These are phyloP conservation scores for Amphiprion ocellaris DNA, from an alignment of 2,113 vertebrate genomes.

Conservation along the genomic window DNA sequence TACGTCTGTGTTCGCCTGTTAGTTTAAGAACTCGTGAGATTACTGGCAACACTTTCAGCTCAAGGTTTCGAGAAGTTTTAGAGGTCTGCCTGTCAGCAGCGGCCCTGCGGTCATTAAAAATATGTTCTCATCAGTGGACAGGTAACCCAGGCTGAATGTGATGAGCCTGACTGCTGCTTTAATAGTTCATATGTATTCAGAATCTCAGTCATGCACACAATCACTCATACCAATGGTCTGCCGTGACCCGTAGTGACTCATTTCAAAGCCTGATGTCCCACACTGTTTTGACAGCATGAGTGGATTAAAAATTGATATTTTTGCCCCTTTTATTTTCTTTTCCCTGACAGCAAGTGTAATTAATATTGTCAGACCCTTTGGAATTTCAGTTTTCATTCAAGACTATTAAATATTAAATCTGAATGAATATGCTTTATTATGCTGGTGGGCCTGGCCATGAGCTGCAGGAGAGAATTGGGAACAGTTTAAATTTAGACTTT, in stretches of 20 bases:
- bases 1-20: conserved; percentile 13
- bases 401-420: conserved; percentile 64
- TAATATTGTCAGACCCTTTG: conserved; percentile 30
- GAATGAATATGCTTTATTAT: conserved; percentile 36
- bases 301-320: conserved; percentile 40
- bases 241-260: conserved; percentile 43
- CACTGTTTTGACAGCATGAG: conserved; percentile 42
- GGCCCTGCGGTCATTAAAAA: conserved; percentile 23
- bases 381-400: conserved; percentile 59
- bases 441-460: conserved; percentile 24
- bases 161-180: conserved; percentile 29
- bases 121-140: conserved; percentile 3
- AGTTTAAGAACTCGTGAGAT: not conserved
- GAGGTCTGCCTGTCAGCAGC: not conserved
- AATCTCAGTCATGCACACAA: conserved; percentile 15
- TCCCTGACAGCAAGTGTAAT: conserved; percentile 30
- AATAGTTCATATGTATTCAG: conserved; percentile 58
- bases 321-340: not conserved
- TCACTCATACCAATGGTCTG: conserved; percentile 18
- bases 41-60: not conserved
- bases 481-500: conserved; percentile 38
- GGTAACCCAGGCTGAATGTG: conserved; percentile 21
- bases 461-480: not conserved
- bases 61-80: conserved; percentile 7
- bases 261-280: conserved; percentile 27